These are phyloP conservation scores for Poecilia wingei DNA, from an alignment of 2,797 vertebrate genomes.

Conservation along the genomic window DNA sequence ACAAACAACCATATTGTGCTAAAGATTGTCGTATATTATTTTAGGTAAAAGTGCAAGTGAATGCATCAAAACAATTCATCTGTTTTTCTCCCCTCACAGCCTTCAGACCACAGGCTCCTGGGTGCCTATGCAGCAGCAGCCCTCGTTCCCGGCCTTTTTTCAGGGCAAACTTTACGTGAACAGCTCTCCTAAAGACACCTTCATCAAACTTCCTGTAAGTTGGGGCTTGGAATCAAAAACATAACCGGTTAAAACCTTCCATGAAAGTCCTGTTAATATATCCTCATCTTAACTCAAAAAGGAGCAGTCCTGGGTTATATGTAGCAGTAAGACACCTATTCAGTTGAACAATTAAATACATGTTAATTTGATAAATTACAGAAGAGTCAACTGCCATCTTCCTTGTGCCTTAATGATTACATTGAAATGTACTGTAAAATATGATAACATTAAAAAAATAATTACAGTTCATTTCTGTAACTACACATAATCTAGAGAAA, in stretches of 20 bases:
- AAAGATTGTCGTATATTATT: not conserved
- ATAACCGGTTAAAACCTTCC: not conserved
- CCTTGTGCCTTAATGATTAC: not conserved
- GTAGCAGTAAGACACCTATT: not conserved
- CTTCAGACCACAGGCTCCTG: constrained; percentile 71
- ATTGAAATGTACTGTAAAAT: not conserved
- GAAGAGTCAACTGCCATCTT: not conserved
- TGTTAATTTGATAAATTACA: not conserved
- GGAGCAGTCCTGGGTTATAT: not conserved
- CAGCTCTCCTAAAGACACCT: constrained; percentile 84
- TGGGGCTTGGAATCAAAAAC: not conserved
- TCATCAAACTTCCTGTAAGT: constrained; percentile 88
- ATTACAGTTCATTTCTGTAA: not conserved
- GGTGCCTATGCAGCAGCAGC: constrained; percentile 72
- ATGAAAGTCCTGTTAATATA: not conserved
- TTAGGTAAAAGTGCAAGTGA: not conserved
- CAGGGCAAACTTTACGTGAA: constrained; percentile 78
- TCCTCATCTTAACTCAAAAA: not conserved
- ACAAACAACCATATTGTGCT: constrained; percentile 16
- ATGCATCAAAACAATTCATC: not conserved
- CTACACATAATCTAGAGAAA: not conserved
- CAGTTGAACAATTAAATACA: not conserved
- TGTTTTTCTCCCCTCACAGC: constrained; percentile 62
- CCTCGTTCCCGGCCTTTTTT: constrained; percentile 85
- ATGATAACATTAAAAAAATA: not conserved